These are phyloP conservation scores for Eristalis arbustorum DNA, from an alignment of 2,888 invertebrate genomes.

Conservation along the genomic window DNA sequence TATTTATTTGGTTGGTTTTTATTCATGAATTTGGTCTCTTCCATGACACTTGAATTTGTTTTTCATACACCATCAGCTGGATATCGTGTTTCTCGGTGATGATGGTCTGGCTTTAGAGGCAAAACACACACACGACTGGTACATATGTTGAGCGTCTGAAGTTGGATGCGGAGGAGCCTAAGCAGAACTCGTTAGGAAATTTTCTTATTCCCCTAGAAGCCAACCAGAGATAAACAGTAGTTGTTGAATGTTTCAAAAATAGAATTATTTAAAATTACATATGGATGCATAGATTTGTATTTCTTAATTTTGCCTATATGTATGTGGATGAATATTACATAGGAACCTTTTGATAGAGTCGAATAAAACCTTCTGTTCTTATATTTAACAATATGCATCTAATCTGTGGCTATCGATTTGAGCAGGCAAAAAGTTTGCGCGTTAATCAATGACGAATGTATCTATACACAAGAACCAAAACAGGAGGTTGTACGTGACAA, in stretches of 20 bases:
- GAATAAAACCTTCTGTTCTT: too few species aligned
- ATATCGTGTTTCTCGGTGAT: constrained; percentile 25
- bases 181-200: constrained; percentile 1
- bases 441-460: too few species aligned
- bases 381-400: too few species aligned
- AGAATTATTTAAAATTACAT: too few species aligned
- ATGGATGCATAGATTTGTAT: too few species aligned
- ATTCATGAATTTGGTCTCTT: constrained; percentile 10
- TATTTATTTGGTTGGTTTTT: constrained; percentile 63
- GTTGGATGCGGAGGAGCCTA: constrained; percentile 1
- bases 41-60: constrained; percentile 27
- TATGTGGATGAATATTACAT: too few species aligned
- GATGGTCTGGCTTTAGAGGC: constrained; percentile 21
- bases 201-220: constrained; percentile 19
- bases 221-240: constrained; percentile 21
- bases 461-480: too few species aligned
- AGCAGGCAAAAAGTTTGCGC: too few species aligned
- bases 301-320: too few species aligned
- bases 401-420: too few species aligned
- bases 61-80: constrained; percentile 30
- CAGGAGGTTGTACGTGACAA: too few species aligned
- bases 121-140: constrained; percentile 14
- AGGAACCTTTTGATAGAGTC: too few species aligned
- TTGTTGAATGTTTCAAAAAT: background rate
- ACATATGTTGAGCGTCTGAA: background rate